phyloP scores from a whole-genome alignment of 1,140 invertebrate species.

The Amyelois transitella region DNA sequence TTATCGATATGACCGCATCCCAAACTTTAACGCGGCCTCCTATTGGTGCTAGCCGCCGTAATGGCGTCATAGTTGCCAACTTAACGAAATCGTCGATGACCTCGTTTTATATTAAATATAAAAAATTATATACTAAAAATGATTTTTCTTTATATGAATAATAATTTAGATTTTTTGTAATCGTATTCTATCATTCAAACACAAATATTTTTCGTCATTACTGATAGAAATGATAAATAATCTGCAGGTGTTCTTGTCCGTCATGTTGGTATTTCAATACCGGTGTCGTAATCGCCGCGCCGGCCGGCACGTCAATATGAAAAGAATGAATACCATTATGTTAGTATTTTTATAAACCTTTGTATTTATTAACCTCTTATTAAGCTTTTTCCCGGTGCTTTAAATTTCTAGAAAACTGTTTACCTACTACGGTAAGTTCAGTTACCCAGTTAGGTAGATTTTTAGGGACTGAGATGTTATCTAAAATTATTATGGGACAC shows the following conservation, averaged over 20 bases:
- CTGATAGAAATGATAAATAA: slow-evolving; percentile 2
- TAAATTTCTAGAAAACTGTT: too few species aligned
- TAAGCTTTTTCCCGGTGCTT: too few species aligned
- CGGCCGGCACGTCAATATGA: slow-evolving; percentile 14
- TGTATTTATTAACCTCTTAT: too few species aligned
- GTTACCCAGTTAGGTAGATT: too few species aligned
- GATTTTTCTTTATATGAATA: not conserved
- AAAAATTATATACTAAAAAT: not conserved
- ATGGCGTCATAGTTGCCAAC: slow-evolving; percentile 37
- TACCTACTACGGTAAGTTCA: too few species aligned
- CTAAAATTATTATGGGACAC: too few species aligned
- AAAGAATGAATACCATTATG: too few species aligned
- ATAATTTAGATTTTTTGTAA: not conserved
- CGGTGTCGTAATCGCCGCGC: slow-evolving; percentile 9
- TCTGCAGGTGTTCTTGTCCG: slow-evolving; percentile 30
- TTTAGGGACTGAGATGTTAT: too few species aligned
- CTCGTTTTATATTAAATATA: slow-evolving; percentile 5
- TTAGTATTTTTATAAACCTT: too few species aligned
- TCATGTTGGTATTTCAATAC: slow-evolving; percentile 35
- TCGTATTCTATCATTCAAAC: not conserved
- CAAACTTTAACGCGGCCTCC: slow-evolving; percentile 16
- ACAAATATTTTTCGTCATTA: not conserved
- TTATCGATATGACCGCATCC: slow-evolving; percentile 20
- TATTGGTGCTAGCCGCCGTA: slow-evolving; percentile 38
- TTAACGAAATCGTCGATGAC: slow-evolving; percentile 7